Evolutionary conservation across 2,888 invertebrate species (phyloP).

Genomic region (Tenthredo amoena): DNA sequence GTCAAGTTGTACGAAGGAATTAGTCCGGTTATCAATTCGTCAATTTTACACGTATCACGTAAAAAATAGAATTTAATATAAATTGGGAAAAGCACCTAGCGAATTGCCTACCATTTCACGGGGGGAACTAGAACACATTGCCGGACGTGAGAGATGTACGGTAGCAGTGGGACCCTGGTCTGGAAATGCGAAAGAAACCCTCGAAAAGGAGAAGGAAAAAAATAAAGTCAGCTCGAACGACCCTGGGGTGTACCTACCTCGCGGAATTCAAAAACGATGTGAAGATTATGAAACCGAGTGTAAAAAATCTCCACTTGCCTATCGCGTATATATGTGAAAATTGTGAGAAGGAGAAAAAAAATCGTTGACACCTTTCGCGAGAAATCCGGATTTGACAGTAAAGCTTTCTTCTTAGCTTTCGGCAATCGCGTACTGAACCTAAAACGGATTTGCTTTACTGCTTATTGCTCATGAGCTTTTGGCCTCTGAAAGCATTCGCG

Average conservation of each 20-base stretch:
- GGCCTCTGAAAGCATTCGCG: not conserved
- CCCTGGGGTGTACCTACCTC: not conserved
- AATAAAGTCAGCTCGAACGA: not conserved
- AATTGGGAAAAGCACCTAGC: not conserved
- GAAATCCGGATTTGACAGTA: not conserved
- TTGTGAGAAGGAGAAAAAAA: not conserved
- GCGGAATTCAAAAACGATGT: conserved; percentile 8
- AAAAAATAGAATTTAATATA: not conserved
- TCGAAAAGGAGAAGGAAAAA: not conserved
- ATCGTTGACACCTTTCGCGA: not conserved
- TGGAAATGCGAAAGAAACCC: conserved; percentile 1
- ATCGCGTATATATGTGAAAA: not conserved
- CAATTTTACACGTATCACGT: too few species aligned
- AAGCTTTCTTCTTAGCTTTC: not conserved
- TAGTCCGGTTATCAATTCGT: not conserved
- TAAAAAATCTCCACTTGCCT: conserved; percentile 1
- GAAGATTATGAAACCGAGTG: not conserved
- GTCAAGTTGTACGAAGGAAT: not conserved
- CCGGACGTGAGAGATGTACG: not conserved
- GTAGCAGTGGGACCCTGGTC: conserved; percentile 22
- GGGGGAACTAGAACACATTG: not conserved
- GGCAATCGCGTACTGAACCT: not conserved
- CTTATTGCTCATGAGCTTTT: not conserved
- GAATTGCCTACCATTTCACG: conserved; percentile 15
- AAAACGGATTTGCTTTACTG: not conserved